Evolutionary conservation across 2,113 vertebrate genomes (phyloP).

Genomic region (Pelobates fuscus): DNA sequence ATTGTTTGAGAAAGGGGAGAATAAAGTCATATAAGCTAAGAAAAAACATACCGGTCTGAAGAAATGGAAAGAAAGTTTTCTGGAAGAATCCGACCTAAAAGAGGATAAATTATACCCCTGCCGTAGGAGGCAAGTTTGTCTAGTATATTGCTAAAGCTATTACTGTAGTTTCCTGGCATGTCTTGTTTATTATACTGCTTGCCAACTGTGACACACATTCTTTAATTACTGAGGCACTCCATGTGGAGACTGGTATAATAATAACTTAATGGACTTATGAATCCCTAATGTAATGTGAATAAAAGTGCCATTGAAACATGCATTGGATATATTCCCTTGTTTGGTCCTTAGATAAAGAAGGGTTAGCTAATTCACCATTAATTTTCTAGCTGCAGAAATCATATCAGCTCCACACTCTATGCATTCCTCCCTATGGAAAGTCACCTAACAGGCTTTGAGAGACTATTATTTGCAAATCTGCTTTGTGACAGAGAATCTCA

Average conservation of each 20-base stretch:
- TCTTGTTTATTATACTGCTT: neutral
- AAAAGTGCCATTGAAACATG: neutral
- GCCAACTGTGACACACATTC: neutral
- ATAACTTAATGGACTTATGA: conserved; percentile 19
- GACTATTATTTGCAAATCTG: conserved; percentile 5
- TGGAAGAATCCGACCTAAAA: no score
- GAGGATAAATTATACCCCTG: neutral
- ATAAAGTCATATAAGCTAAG: no score
- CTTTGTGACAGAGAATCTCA: neutral
- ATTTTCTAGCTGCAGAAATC: neutral
- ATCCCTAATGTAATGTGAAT: conserved; percentile 18
- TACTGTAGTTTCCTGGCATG: neutral
- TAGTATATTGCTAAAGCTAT: neutral
- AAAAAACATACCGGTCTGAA: no score
- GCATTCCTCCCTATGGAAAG: neutral
- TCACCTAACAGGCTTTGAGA: neutral
- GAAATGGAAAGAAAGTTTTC: no score
- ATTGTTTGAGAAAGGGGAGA: no score
- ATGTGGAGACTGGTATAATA: conserved; percentile 17
- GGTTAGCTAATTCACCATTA: conserved; percentile 1
- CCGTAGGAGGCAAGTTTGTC: neutral
- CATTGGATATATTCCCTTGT: neutral
- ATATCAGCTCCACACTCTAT: conserved; percentile 18
- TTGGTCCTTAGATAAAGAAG: neutral
- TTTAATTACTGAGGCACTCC: conserved; percentile 9